Base-by-base conservation (phyloP, 2,113 vertebrate genomes). In the Pterocles orientalis region DNA sequence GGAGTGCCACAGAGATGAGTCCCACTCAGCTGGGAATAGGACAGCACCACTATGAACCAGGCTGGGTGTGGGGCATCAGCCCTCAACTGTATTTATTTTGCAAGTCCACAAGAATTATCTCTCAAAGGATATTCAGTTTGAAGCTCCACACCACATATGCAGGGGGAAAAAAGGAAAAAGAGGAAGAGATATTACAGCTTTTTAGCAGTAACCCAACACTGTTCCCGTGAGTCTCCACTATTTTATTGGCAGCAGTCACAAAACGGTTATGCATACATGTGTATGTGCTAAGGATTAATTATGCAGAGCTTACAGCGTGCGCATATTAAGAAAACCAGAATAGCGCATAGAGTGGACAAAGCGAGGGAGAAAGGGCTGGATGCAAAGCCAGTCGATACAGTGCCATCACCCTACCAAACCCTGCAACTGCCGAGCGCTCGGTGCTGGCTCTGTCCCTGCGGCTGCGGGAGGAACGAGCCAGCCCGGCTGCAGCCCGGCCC, bases 331-430 rank as follows among this genome's bases (percentile, higher is more conserved):
- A 47, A 45, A 62, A 36, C 8, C 25, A 45, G 50, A 61, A 29
- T 1, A 84, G 18, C 7, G 51, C 33, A 2, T 0, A 16, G 51
- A 18, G 47, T 0, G 48, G 57, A 88, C 93, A 88, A 86, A 88
- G 86, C 79, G 0, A 6, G 36, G 47, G 18, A 33, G 60, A 6
- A 51, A 6, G 19, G 14, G 39, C 12, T 28, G 62, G 39, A 23
- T 5, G 79, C 34, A 28, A 47, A 75, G 19, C 70, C 3, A 93
- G 75, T 23, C 93, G 6, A 3, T 12, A 28, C 0, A 95, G 93
- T 92, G 94, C 96, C 96, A 88, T 90, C 96, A 79, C 75, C 91
- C 96, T 85, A 51, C 93, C 91, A 25, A 88, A 60, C 8, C 56
- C 75, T 17, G 94, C 92, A 94, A 92, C 73, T 93, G 92, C 95